These are phyloP conservation scores for Phalanger gymnotis DNA, from an alignment of 2,797 vertebrate genomes.

Conservation along the genomic window DNA sequence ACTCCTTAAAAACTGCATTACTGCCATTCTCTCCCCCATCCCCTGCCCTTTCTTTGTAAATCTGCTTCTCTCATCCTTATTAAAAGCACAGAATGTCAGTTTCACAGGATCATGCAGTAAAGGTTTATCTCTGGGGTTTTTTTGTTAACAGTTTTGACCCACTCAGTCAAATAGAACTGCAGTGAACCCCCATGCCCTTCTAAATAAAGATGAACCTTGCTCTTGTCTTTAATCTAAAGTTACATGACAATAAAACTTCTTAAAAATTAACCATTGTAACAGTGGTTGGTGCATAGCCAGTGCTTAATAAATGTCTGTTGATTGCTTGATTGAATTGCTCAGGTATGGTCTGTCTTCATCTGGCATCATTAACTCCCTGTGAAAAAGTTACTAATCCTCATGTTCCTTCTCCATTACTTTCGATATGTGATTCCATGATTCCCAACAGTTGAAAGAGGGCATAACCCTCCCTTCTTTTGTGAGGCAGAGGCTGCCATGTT, in stretches of 20 bases:
- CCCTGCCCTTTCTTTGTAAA: neutral
- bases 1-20: neutral
- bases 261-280: neutral
- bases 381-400: neutral
- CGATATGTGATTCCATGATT: neutral
- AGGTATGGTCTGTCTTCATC: neutral
- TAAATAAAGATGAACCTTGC: neutral
- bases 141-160: neutral
- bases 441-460: neutral
- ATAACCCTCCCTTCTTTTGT: neutral
- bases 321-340: neutral
- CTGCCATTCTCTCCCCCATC: neutral
- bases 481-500: neutral
- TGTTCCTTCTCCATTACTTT: neutral
- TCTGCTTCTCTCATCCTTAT: neutral
- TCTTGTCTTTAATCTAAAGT: neutral
- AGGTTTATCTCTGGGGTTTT: neutral
- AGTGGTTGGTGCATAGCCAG: neutral
- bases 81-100: constrained; percentile 3
- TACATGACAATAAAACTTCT: neutral
- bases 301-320: neutral
- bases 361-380: neutral
- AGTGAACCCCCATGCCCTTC: neutral
- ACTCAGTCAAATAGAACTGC: neutral
- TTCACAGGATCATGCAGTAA: neutral